Base-by-base conservation (phyloP, 2,888 invertebrate genomes). In the Lithophane leautieri region DNA sequence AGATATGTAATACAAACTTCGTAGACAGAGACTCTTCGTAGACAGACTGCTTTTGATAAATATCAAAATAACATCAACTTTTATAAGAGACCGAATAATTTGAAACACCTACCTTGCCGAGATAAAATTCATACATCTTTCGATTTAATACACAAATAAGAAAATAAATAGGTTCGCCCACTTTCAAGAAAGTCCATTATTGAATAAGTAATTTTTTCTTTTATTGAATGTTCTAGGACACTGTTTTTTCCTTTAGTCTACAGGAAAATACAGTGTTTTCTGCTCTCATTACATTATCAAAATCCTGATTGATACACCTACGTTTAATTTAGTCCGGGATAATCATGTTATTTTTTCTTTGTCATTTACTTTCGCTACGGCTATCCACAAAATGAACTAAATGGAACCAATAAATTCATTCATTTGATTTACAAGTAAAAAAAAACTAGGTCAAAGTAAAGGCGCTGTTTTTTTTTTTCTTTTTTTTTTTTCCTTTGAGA, bases 1-100 rank as follows among this genome's bases (percentile, higher is more conserved):
- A 56, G 54, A 52, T 40, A 42, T 16, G 7, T 47, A 69, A 25
- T 44, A 54, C 8, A 60, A 68, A 71, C 42, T 63, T 68, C 3
- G n/a, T 42, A 63, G 70, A 70, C 61, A 76, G 25, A 42, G 28
- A 28, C 28, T 68, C 42, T 63, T 68, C 3, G n/a, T 42, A 63
- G 70, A 70, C 61, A 76, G 25, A 42, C 6, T 60, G 42, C 14
- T 63, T 61, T 61, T 61, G 60, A 66, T 72, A 72, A 62, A 11
- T 61, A 70, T 66, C 61, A 81, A 73, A 73, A 69, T 61, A 73
- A 61, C 34, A 68, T 73, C 34, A 50, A 62, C 58, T 70, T 75
- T 25, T 47, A 22, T 14, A 56, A n/a, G 40, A 47, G 65, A 16
- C 11, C 16, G 25, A 62, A 66, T 71, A 75, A 74, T 75, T 75